A percentile compares a stretch with the other conserved stretches of the same genome.
Evolutionary conservation across 1,140 invertebrate genomes (phyloP).

Genomic region (Anastatus disparis): DNA sequence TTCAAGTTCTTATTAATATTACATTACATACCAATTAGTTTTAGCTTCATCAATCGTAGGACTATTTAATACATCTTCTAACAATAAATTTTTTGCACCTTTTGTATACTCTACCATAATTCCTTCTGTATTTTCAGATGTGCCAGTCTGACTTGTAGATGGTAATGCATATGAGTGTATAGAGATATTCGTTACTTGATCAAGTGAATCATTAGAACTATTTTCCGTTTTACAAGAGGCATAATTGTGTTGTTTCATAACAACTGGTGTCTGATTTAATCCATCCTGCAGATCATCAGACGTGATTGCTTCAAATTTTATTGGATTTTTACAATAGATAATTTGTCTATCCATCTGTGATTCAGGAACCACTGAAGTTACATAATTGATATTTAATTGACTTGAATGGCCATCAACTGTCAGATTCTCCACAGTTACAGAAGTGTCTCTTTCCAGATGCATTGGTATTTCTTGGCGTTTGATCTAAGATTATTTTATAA

Average conservation of each 20-base stretch:
- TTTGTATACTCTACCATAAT: constrained; percentile 60
- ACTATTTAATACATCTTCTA: constrained; percentile 57
- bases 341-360: constrained; percentile 54
- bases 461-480: constrained; percentile 63
- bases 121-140: constrained; percentile 43
- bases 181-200: constrained; percentile 38
- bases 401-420: constrained; percentile 55
- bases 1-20: neutral
- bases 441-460: constrained; percentile 60
- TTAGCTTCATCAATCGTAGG: constrained; percentile 60
- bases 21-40: constrained; percentile 58
- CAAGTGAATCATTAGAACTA: constrained; percentile 37
- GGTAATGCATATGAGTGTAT: constrained; percentile 47
- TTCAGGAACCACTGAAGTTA: constrained; percentile 57
- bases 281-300: constrained; percentile 51
- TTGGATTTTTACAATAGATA: constrained; percentile 58
- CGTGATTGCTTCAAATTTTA: constrained; percentile 56
- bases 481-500: too few relatives aligned
- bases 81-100: constrained; percentile 52
- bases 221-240: constrained; percentile 28
- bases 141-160: constrained; percentile 56
- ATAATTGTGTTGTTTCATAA: neutral
- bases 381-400: constrained; percentile 64
- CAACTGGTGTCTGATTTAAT: constrained; percentile 32
- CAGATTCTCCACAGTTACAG: constrained; percentile 60